Percentiles rank a stretch among this genome's conserved stretches.
Conservation (phyloP, 53 echinoderm and acorn worm species). For the Luidia sarsii region DNA sequence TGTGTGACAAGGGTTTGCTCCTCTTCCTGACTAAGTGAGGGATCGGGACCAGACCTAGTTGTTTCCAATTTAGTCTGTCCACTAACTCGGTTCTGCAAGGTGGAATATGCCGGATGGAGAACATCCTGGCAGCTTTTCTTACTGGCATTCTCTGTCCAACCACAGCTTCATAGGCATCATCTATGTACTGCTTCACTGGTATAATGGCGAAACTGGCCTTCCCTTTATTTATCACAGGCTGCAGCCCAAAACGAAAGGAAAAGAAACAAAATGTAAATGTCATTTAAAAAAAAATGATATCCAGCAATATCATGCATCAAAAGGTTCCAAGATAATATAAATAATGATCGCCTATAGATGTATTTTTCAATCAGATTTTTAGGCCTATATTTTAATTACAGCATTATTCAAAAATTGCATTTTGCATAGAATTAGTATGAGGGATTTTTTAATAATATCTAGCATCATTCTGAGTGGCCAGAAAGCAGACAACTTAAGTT, state of each 20-base stretch:
- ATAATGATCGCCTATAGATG: not conserved
- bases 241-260: not conserved
- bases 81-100: slow-evolving; percentile 7
- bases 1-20: slow-evolving; percentile 14
- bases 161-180: not conserved
- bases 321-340: not conserved
- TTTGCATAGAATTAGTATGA: slow-evolving; percentile 1
- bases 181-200: not conserved
- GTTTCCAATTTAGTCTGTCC: slow-evolving; percentile 14
- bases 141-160: slow-evolving; percentile 11
- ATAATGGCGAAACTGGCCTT: slow-evolving; percentile 2
- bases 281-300: too few species aligned
- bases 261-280: too few species aligned
- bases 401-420: not conserved
- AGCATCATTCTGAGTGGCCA: not conserved
- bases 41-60: slow-evolving; percentile 27
- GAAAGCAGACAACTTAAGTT: not conserved
- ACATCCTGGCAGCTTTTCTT: slow-evolving; percentile 6
- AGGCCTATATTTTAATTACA: not conserved
- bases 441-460: not conserved
- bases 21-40: slow-evolving; percentile 6
- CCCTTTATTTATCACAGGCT: slow-evolving; percentile 6
- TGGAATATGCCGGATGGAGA: slow-evolving; percentile 30
- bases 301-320: too few species aligned
- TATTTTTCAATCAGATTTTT: not conserved